Conservation (phyloP, 2,888 invertebrate species). For the Orthosia incerta region DNA sequence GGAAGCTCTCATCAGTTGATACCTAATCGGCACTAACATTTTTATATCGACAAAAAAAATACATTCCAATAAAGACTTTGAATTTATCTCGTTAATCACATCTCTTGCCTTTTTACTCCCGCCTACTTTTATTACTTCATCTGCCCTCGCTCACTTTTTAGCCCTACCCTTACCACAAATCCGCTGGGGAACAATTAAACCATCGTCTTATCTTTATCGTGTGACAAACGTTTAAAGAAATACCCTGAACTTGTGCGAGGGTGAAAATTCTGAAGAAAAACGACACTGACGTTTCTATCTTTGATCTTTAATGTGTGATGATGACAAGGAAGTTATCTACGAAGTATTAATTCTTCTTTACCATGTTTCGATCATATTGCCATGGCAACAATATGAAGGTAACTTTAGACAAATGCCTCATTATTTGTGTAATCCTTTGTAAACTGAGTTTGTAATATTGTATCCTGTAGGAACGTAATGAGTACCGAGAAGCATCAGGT, state of each 20-base stretch:
- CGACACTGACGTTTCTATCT: neutral
- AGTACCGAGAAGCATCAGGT: neutral
- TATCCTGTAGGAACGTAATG: neutral
- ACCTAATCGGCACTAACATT: neutral
- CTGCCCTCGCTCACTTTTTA: slow-evolving; percentile 34
- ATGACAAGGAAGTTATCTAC: slow-evolving; percentile 1
- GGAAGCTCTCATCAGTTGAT: neutral
- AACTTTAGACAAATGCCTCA: slow-evolving; percentile 7
- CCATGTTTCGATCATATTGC: neutral
- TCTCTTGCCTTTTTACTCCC: neutral
- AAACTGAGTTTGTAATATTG: neutral
- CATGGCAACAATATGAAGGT: neutral
- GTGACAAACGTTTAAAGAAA: slow-evolving; percentile 65
- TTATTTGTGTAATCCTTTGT: slow-evolving; percentile 16
- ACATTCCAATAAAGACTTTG: neutral
- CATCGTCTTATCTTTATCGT: slow-evolving; percentile 55
- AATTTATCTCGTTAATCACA: neutral
- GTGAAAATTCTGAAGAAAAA: slow-evolving; percentile 10
- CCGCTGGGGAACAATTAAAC: slow-evolving; percentile 59
- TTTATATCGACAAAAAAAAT: neutral
- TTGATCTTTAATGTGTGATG: slow-evolving; percentile 4
- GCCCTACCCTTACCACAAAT: slow-evolving; percentile 49
- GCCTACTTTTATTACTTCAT: slow-evolving; percentile 32
- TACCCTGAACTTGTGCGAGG: slow-evolving; percentile 33
- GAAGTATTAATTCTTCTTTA: neutral